These are phyloP conservation scores for Lamellibrachia columna DNA, from an alignment of 2,888 invertebrate genomes.

Conservation along the genomic window DNA sequence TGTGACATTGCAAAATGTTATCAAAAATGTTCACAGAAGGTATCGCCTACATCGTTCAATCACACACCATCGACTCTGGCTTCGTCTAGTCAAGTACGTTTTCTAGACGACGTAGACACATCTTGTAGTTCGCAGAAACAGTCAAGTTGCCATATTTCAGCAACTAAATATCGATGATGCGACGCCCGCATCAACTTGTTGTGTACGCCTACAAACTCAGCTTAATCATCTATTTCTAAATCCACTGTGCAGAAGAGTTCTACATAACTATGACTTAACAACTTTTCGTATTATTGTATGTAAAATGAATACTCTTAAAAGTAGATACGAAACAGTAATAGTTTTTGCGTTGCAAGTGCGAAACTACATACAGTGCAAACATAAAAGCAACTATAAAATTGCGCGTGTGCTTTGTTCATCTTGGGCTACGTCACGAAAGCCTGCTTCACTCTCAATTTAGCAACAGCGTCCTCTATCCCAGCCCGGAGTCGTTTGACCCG, in stretches of 20 bases:
- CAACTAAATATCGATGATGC: background rate
- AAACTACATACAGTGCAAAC: background rate
- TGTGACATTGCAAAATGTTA: background rate
- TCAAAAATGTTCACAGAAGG: background rate
- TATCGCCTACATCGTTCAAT: background rate
- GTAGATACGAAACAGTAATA: background rate
- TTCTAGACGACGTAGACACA: background rate
- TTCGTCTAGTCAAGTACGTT: background rate
- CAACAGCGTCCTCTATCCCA: background rate
- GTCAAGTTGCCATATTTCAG: background rate
- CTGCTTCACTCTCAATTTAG: background rate
- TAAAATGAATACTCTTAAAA: background rate
- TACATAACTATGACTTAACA: background rate
- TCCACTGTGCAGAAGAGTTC: background rate
- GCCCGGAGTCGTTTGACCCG: background rate
- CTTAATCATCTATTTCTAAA: background rate
- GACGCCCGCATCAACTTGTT: background rate
- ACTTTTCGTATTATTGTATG: background rate
- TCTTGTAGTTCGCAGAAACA: background rate
- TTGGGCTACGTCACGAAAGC: background rate
- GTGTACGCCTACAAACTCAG: background rate
- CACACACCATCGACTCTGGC: background rate
- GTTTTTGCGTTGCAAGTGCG: background rate
- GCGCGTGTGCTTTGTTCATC: background rate
- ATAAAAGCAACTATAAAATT: no score